Conservation (phyloP, 2,888 invertebrate species). For the Zaprionus obscuricornis region DNA sequence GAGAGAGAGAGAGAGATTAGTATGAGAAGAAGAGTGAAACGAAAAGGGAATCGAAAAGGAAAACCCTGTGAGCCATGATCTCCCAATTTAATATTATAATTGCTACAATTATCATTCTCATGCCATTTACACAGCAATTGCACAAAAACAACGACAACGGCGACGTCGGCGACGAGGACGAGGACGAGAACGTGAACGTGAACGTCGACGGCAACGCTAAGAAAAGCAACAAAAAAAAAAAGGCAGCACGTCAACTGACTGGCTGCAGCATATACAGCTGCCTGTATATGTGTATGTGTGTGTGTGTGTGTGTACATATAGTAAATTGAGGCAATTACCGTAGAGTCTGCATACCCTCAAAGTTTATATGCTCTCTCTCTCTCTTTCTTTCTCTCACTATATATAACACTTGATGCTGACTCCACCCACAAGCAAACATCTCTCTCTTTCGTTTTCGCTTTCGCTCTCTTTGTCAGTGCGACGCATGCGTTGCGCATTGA, state of each 20-base stretch:
- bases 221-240: constrained; percentile 47
- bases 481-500: constrained; percentile 55
- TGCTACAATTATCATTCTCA: constrained; percentile 83
- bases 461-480: constrained; percentile 13
- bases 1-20: neutral
- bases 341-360: constrained; percentile 38
- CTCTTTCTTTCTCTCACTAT: constrained; percentile 22
- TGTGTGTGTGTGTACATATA: constrained; percentile 53
- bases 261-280: constrained; percentile 30
- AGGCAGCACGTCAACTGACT: constrained; percentile 54
- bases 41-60: constrained; percentile 20
- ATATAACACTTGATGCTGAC: constrained; percentile 24
- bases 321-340: constrained; percentile 77
- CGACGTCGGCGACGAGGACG: constrained; percentile 3
- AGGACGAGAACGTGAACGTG: neutral
- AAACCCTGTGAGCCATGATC: constrained; percentile 82
- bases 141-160: constrained; percentile 57
- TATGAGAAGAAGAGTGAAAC: neutral
- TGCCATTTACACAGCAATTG: constrained; percentile 80
- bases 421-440: constrained; percentile 44
- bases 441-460: constrained; percentile 14
- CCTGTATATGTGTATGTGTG: constrained; percentile 8
- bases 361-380: constrained; percentile 16
- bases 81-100: constrained; percentile 84
- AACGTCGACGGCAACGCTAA: constrained; percentile 24